phyloP scores from a whole-genome alignment of 2,113 vertebrate genomes.

The Regulus satrapa region DNA sequence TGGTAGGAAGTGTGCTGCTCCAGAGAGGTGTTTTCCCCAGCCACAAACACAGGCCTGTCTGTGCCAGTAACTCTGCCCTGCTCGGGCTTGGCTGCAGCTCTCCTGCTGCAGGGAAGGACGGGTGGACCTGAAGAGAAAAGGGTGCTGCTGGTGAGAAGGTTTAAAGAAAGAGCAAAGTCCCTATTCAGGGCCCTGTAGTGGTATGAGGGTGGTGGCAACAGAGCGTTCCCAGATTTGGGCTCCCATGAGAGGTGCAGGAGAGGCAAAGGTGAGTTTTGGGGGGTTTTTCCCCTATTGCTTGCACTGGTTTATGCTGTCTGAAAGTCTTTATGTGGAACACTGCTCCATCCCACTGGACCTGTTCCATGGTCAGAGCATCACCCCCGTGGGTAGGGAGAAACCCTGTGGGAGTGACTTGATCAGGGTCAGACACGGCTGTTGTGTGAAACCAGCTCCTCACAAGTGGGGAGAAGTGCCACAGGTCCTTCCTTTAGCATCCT shows the following conservation, averaged over 20 bases:
- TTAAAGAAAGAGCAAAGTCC: background rate
- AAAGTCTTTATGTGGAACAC: background rate
- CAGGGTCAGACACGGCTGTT: background rate
- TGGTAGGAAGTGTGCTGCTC: background rate
- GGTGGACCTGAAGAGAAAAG: background rate
- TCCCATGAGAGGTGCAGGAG: background rate
- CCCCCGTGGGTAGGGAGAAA: accelerated
- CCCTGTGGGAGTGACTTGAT: background rate
- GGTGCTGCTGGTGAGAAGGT: background rate
- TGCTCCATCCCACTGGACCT: background rate
- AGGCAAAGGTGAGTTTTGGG: background rate
- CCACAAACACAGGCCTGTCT: accelerated
- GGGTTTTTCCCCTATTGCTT: background rate
- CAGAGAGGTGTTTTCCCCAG: background rate
- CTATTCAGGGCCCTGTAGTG: background rate
- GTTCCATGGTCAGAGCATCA: background rate
- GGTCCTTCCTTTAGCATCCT: background rate
- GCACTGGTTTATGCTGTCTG: background rate
- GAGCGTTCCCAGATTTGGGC: background rate
- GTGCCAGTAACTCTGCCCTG: background rate
- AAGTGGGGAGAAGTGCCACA: background rate
- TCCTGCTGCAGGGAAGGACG: background rate
- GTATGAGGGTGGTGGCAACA: background rate
- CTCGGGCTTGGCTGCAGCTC: background rate
- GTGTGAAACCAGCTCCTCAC: background rate